phyloP scores from a whole-genome alignment of 2,113 vertebrate genomes.

The Picathartes gymnocephalus region DNA sequence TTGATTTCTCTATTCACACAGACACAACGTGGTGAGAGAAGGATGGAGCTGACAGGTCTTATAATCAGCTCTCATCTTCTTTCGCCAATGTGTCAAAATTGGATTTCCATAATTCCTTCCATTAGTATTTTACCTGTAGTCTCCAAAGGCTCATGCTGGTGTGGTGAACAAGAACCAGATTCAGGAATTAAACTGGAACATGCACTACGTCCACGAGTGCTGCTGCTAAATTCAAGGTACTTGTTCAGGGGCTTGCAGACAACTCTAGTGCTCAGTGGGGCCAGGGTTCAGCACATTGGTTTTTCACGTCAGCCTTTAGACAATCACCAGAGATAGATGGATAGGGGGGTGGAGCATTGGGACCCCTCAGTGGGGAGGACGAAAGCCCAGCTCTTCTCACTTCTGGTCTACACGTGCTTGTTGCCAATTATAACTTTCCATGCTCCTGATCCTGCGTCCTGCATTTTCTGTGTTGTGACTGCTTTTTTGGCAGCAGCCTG shows the following conservation, averaged over 20 bases:
- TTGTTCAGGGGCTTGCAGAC: background rate
- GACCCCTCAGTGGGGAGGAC: background rate
- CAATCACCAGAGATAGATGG: background rate
- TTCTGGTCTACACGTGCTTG: background rate
- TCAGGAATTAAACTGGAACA: background rate
- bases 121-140: background rate
- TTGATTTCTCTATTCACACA: conserved; percentile 51
- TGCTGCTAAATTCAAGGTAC: background rate
- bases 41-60: conserved; percentile 26
- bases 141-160: background rate
- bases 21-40: background rate
- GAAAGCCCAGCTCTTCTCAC: background rate
- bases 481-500: background rate
- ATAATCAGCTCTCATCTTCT: conserved; percentile 32
- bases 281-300: fast-evolving
- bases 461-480: background rate
- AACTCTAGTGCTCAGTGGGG: background rate
- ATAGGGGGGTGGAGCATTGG: background rate
- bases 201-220: fast-evolving
- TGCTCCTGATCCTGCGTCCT: background rate
- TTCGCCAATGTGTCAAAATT: background rate
- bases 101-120: conserved; percentile 21
- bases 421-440: background rate
- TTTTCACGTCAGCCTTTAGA: background rate
- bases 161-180: background rate